These are phyloP conservation scores for Tiliacea citrago DNA, from an alignment of 2,888 invertebrate genomes.

Conservation along the genomic window DNA sequence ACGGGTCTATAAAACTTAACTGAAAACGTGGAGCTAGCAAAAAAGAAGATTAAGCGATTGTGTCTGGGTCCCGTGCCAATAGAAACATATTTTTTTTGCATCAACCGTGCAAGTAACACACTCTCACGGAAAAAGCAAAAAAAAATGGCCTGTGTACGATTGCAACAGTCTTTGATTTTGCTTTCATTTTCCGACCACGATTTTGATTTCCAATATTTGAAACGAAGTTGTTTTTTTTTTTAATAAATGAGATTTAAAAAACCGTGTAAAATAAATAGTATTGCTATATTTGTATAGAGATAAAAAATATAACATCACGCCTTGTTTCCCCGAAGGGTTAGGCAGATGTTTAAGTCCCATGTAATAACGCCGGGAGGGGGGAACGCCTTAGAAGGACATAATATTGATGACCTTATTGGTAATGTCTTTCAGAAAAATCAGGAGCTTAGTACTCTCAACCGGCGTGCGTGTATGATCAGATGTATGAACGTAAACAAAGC, in stretches of 20 bases:
- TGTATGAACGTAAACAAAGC: background rate
- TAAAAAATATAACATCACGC: too few relatives aligned
- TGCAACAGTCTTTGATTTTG: conserved; percentile 21
- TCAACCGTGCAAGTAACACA: conserved; percentile 1
- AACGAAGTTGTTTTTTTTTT: background rate
- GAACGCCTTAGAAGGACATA: background rate
- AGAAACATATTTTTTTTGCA: conserved; percentile 40
- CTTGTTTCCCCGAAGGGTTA: too few relatives aligned
- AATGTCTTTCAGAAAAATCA: background rate
- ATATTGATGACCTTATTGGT: background rate
- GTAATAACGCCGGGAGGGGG: background rate
- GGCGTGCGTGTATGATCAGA: too few relatives aligned
- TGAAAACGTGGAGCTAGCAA: conserved; percentile 49
- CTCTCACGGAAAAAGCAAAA: background rate
- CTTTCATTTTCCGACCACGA: background rate
- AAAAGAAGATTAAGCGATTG: conserved; percentile 36
- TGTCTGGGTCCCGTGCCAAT: conserved; percentile 42
- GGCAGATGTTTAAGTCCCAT: too few relatives aligned
- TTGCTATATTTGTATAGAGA: background rate
- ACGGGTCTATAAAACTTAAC: conserved; percentile 48
- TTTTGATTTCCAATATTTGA: conserved; percentile 1
- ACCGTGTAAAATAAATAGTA: background rate
- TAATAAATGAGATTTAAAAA: background rate
- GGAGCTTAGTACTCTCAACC: too few relatives aligned
- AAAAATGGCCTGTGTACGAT: conserved; percentile 5